These are phyloP conservation scores for Colius striatus DNA, from an alignment of 2,113 vertebrate genomes.

Conservation along the genomic window DNA sequence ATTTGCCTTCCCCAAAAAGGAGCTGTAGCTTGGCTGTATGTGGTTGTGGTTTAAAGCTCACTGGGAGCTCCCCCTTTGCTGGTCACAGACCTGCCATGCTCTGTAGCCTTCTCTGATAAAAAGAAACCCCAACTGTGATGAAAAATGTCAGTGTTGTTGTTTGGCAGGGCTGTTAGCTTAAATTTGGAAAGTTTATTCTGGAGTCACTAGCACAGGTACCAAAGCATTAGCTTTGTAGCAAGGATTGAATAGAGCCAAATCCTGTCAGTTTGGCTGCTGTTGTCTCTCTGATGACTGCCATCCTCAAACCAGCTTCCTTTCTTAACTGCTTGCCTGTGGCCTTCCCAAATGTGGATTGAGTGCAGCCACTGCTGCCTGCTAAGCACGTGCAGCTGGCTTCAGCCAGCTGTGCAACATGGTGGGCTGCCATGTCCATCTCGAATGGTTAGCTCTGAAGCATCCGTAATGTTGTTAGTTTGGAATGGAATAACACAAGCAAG, in stretches of 20 bases:
- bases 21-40: background rate
- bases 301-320: background rate
- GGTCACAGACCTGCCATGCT: background rate
- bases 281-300: background rate
- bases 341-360: accelerated
- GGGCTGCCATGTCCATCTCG: background rate
- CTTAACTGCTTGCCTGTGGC: background rate
- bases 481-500: too few species aligned
- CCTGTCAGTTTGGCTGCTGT: constrained; percentile 4
- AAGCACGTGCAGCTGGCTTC: background rate
- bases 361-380: background rate
- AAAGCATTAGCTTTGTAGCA: background rate
- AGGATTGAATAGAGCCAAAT: background rate
- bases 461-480: background rate
- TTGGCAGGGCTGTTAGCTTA: constrained; percentile 26
- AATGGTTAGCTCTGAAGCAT: background rate
- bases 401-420: accelerated
- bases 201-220: constrained; percentile 34
- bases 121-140: background rate
- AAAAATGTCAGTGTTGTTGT: background rate
- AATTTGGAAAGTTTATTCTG: background rate
- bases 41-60: background rate
- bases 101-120: background rate
- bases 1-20: background rate
- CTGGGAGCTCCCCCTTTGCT: background rate